A percentile compares a stretch with the other conserved stretches of the same genome.
Conservation (phyloP, 1,140 invertebrate species). For the Bombus polaris region DNA sequence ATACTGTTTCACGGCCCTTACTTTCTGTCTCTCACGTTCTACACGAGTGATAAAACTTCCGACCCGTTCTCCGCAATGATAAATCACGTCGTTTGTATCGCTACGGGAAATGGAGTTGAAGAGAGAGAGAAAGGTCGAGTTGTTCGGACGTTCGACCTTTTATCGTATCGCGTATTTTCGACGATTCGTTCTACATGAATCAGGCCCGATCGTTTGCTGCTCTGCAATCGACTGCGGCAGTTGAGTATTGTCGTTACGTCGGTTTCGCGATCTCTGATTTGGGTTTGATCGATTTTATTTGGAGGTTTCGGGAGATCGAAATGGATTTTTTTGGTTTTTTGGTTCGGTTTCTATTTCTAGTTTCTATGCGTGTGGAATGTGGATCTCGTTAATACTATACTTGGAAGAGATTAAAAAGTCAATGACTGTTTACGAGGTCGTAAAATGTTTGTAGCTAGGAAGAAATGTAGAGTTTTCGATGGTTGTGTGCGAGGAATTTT, state of each 20-base stretch:
- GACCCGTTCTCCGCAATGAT: conserved; percentile 11
- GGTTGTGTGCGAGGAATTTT: background rate
- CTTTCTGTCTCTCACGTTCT: background rate
- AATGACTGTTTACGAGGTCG: background rate
- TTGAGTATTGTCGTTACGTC: conserved; percentile 12
- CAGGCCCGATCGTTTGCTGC: background rate
- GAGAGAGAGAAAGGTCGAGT: background rate
- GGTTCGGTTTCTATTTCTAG: background rate
- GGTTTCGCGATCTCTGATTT: background rate
- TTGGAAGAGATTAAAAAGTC: background rate
- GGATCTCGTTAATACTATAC: background rate
- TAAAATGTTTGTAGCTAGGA: background rate
- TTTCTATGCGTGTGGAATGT: background rate
- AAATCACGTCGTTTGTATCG: background rate
- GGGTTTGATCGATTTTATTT: background rate
- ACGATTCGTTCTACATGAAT: conserved; percentile 9
- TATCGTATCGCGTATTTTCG: conserved; percentile 29
- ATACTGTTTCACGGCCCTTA: no score
- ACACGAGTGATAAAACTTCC: conserved; percentile 21
- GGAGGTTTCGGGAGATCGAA: background rate
- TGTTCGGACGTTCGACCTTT: background rate
- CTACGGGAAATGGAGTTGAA: background rate
- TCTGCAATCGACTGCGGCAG: background rate
- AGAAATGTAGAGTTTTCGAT: background rate
- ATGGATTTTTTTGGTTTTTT: background rate